phyloP scores from a whole-genome alignment of 1,140 invertebrate species.

The Orchestia grillus region DNA sequence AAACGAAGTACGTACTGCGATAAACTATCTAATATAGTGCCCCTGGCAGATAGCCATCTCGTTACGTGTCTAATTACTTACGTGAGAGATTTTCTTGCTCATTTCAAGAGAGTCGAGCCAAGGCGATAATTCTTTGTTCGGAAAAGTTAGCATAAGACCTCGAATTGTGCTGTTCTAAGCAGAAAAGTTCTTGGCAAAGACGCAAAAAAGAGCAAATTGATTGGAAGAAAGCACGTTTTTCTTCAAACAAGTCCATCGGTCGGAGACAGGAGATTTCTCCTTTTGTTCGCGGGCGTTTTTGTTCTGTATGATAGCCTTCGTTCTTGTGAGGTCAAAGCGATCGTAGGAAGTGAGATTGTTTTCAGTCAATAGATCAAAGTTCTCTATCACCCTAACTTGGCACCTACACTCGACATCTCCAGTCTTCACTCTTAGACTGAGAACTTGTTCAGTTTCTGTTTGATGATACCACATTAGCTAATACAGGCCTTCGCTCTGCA shows the following conservation, averaged over 20 bases:
- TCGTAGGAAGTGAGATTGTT: neutral
- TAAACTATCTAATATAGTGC: neutral
- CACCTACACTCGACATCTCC: neutral
- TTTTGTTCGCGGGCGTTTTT: neutral
- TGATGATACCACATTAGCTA: neutral
- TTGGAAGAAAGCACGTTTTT: neutral
- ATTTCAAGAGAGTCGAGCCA: neutral
- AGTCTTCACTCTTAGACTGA: neutral
- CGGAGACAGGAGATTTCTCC: neutral
- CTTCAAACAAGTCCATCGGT: neutral
- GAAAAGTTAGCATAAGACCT: neutral
- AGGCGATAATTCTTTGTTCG: neutral
- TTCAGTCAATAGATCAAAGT: neutral
- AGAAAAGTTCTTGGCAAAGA: neutral
- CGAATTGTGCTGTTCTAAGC: neutral
- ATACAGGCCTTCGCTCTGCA: neutral
- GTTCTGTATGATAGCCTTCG: neutral
- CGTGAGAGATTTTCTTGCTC: neutral
- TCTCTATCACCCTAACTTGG: neutral
- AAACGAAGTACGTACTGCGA: neutral
- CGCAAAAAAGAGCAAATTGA: neutral
- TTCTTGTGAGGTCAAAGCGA: neutral
- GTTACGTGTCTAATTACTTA: neutral
- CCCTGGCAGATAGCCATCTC: neutral
- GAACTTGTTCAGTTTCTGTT: neutral